Evolutionary conservation across 2,113 vertebrate species (phyloP).

Genomic region (Otis tarda): DNA sequence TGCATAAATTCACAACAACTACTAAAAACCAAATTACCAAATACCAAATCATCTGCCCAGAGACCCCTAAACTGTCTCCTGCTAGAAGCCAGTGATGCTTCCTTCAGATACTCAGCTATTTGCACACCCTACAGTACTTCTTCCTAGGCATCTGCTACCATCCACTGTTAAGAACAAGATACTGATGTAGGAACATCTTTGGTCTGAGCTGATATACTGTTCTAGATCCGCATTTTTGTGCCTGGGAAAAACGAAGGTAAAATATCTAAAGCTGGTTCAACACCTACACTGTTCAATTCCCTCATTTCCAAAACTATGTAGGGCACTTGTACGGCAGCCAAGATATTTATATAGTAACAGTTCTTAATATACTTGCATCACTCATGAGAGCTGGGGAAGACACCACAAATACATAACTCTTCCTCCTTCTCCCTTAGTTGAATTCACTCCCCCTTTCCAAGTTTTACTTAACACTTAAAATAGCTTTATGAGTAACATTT

Average conservation of each 20-base stretch:
- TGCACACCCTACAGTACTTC: neutral
- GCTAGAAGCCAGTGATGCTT: neutral
- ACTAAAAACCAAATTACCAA: neutral
- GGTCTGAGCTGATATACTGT: neutral
- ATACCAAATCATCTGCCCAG: neutral
- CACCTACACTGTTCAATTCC: conserved; percentile 37
- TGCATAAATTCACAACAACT: neutral
- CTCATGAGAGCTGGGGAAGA: conserved; percentile 46
- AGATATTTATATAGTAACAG: conserved; percentile 57
- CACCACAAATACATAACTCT: conserved; percentile 14
- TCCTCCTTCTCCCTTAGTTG: conserved; percentile 1
- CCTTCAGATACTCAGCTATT: neutral
- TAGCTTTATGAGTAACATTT: conserved; percentile 8
- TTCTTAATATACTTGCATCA: conserved; percentile 55
- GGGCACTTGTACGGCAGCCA: conserved; percentile 58
- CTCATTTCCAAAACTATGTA: conserved; percentile 39
- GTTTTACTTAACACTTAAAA: conserved; percentile 8
- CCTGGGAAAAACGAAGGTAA: conserved; percentile 3
- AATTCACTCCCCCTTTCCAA: conserved; percentile 26
- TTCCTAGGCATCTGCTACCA: neutral
- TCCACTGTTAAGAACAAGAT: neutral
- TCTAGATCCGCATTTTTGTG: neutral
- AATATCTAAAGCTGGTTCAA: conserved; percentile 34
- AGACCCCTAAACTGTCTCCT: neutral
- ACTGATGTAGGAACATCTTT: neutral